A percentile compares a stretch with the other conserved stretches of the same genome.
Evolutionary conservation across 2,797 vertebrate species (phyloP).

Genomic region (Characodon lateralis): DNA sequence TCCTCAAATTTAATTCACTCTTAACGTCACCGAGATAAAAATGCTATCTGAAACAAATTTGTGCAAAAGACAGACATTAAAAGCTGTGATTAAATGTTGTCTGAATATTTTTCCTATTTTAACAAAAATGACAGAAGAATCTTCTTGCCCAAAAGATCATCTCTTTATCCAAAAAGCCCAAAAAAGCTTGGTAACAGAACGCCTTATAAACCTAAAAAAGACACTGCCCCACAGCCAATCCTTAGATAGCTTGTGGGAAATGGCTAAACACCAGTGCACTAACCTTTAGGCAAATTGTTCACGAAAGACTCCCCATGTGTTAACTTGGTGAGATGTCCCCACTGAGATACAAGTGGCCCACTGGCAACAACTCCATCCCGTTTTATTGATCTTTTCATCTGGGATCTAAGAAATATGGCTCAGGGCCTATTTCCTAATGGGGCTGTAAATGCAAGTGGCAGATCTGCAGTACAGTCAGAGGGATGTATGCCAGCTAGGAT

Average conservation of each 20-base stretch:
- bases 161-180: background rate
- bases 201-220: conserved; percentile 47
- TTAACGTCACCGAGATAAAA: conserved; percentile 28
- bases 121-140: conserved; percentile 30
- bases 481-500: conserved; percentile 61
- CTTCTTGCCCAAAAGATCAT: background rate
- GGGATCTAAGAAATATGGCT: conserved; percentile 69
- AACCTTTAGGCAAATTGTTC: conserved; percentile 53
- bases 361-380: conserved; percentile 58
- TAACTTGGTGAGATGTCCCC: conserved; percentile 21
- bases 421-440: conserved; percentile 69
- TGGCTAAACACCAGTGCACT: conserved; percentile 55
- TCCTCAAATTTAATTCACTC: conserved; percentile 47
- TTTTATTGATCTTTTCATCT: conserved; percentile 65
- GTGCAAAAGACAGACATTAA: conserved; percentile 27
- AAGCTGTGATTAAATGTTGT: conserved; percentile 42
- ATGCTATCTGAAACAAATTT: conserved; percentile 40
- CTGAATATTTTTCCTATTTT: background rate
- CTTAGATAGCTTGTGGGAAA: conserved; percentile 65
- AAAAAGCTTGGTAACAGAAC: conserved; percentile 1
- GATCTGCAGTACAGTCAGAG: conserved; percentile 38
- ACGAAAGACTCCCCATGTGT: conserved; percentile 30
- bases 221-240: conserved; percentile 36
- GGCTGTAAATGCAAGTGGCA: conserved; percentile 55
- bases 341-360: conserved; percentile 51